A percentile compares a stretch with the other conserved stretches of the same genome.
phyloP scores from a whole-genome alignment of 1,140 invertebrate species.

The Leptonema lineaticorne region DNA sequence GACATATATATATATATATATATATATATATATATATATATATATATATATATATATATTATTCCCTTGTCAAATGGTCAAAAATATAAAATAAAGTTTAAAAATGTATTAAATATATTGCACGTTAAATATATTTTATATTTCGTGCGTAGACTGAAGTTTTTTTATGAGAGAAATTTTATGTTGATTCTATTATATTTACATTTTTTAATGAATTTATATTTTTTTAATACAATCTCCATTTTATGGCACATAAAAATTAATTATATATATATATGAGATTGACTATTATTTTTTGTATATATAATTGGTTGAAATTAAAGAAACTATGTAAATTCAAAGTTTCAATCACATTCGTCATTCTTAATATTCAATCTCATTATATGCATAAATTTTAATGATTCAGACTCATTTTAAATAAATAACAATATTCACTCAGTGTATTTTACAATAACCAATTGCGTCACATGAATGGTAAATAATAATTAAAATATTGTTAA shows the following conservation, averaged over 20 bases:
- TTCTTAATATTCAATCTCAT: too few species aligned
- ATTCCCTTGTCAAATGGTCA: slow-evolving; percentile 9
- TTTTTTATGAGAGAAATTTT: not conserved
- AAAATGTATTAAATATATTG: not conserved
- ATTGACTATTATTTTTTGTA: too few species aligned
- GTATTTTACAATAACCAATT: too few species aligned
- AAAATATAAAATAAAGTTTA: not conserved
- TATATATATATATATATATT: too few species aligned
- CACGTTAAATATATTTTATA: not conserved
- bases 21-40: too few species aligned
- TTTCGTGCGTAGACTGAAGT: not conserved
- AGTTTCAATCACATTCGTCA: too few species aligned
- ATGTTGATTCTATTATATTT: not conserved
- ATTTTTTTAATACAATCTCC: not conserved
- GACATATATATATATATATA: too few species aligned
- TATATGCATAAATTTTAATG: too few species aligned
- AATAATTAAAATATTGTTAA: not conserved
- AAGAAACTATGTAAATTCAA: too few species aligned
- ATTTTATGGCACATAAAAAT: slow-evolving; percentile 7
- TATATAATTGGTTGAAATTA: too few species aligned
- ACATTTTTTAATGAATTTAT: not conserved
- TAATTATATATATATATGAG: too few species aligned
- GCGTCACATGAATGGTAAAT: too few species aligned
- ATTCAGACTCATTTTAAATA: not conserved
- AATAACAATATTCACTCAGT: not conserved